Evolutionary conservation across 30 jellyfish, hydroid and myxozoan species (phyloP).

Genomic region (Aurelia aurita complex sp. Pacific): DNA sequence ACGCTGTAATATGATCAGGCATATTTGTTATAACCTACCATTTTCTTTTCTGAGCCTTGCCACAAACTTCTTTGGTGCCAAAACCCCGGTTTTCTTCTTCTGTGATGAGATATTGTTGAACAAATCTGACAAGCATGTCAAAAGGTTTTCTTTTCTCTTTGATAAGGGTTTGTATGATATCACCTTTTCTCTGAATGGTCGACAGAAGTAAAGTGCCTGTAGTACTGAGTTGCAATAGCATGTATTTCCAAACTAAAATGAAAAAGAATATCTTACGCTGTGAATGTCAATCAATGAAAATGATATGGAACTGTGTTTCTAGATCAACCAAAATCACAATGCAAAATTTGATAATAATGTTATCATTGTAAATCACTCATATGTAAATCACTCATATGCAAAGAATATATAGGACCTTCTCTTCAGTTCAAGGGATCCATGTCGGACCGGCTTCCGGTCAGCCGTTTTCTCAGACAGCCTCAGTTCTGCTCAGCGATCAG

Average conservation of each 20-base stretch:
- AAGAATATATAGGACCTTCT: too few species aligned
- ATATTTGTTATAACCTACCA: conserved; percentile 54
- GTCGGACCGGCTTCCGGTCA: too few species aligned
- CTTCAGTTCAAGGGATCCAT: too few species aligned
- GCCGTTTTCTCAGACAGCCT: too few species aligned
- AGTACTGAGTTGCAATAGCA: conserved; percentile 98
- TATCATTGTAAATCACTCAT: too few species aligned
- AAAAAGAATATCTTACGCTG: too few species aligned
- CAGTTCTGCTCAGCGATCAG: too few species aligned
- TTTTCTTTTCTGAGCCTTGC: conserved; percentile 94
- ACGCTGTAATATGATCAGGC: background rate
- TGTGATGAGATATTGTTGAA: conserved; percentile 95
- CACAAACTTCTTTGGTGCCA: conserved; percentile 97
- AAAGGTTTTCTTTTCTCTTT: conserved; percentile 90
- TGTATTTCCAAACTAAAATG: conserved; percentile 95
- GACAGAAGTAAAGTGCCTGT: conserved; percentile 97
- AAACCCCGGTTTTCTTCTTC: conserved; percentile 91
- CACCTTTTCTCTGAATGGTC: conserved; percentile 98
- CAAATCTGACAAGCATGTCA: conserved; percentile 92
- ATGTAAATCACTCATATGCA: too few species aligned
- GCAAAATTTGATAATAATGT: too few species aligned
- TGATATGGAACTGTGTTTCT: too few species aligned
- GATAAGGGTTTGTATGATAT: conserved; percentile 87
- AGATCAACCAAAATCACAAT: too few species aligned
- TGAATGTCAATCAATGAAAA: too few species aligned